Evolutionary conservation across 2,797 vertebrate species (phyloP).

Genomic region (Hoplostethus atlanticus): DNA sequence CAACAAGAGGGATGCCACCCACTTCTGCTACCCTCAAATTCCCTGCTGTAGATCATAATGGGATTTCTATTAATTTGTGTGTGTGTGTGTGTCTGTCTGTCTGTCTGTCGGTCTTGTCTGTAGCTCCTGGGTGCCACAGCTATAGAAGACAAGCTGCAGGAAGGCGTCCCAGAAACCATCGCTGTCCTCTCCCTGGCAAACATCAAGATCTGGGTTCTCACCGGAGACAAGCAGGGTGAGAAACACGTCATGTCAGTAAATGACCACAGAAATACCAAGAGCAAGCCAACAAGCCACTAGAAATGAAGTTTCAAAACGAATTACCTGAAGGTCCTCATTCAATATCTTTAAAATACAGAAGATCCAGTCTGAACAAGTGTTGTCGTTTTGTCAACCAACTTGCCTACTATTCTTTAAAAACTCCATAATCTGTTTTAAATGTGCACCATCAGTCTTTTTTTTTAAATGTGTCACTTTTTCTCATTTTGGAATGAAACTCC

Average conservation of each 20-base stretch:
- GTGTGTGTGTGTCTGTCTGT: constrained; percentile 1
- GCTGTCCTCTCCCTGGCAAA: constrained; percentile 93
- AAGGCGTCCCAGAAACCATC: constrained; percentile 94
- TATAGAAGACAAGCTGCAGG: constrained; percentile 96
- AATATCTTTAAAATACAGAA: no score
- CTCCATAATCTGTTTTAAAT: background rate
- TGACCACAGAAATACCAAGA: background rate
- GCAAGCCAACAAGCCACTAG: background rate
- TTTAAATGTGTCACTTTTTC: background rate
- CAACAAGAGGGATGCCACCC: background rate
- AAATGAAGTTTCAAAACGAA: background rate
- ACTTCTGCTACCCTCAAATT: no score
- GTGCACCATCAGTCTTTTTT: background rate
- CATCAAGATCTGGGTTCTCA: constrained; percentile 97
- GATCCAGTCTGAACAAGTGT: no score
- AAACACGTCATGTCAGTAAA: background rate
- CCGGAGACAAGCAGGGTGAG: constrained; percentile 96
- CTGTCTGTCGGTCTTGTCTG: constrained; percentile 16
- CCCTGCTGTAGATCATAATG: no score
- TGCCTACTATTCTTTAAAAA: no score
- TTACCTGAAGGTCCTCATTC: no score
- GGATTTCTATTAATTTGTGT: background rate
- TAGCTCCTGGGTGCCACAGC: constrained; percentile 95
- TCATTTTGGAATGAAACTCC: background rate
- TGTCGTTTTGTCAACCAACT: no score